A percentile compares a stretch with the other conserved stretches of the same genome.
These are phyloP conservation scores for Aleiodes alternator DNA, from an alignment of 2,888 invertebrate species.

Conservation along the genomic window DNA sequence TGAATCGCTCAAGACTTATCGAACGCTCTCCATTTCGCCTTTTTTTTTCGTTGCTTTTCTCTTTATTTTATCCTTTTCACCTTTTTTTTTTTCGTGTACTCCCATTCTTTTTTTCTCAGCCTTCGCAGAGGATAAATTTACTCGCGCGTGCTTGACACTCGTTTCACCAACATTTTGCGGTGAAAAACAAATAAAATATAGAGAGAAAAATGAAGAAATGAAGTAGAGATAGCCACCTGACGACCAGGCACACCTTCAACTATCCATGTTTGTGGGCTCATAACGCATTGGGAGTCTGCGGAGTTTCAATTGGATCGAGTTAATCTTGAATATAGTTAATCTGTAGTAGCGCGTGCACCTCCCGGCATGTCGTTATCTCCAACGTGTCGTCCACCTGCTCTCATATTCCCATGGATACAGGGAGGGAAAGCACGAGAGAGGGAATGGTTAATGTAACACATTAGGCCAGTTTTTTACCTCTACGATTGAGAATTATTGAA, in stretches of 20 bases:
- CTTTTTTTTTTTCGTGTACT: neutral
- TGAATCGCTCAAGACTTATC: slow-evolving; percentile 32
- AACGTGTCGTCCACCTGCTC: slow-evolving; percentile 52
- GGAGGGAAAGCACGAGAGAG: neutral
- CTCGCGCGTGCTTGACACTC: slow-evolving; percentile 30
- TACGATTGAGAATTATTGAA: slow-evolving; percentile 2
- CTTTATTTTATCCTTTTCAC: slow-evolving; percentile 10
- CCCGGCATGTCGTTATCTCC: slow-evolving; percentile 51
- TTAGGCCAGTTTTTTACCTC: neutral
- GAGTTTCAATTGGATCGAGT: slow-evolving; percentile 37
- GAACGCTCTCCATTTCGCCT: slow-evolving; percentile 22
- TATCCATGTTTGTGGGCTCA: slow-evolving; percentile 8
- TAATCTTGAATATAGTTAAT: slow-evolving; percentile 49
- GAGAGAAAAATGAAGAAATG: neutral
- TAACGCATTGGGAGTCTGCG: slow-evolving; percentile 21
- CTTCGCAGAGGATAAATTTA: slow-evolving; percentile 13
- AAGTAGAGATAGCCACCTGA: slow-evolving; percentile 29
- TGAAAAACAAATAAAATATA: slow-evolving; percentile 21
- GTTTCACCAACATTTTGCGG: slow-evolving; percentile 20
- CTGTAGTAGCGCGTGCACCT: slow-evolving; percentile 42
- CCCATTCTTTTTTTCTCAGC: neutral
- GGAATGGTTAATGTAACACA: slow-evolving; percentile 15
- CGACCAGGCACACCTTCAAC: slow-evolving; percentile 27
- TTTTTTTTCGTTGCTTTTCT: neutral
- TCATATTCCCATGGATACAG: slow-evolving; percentile 6